These are phyloP conservation scores for Saturnia japonica DNA, from an alignment of 2,888 invertebrate species.

Conservation along the genomic window DNA sequence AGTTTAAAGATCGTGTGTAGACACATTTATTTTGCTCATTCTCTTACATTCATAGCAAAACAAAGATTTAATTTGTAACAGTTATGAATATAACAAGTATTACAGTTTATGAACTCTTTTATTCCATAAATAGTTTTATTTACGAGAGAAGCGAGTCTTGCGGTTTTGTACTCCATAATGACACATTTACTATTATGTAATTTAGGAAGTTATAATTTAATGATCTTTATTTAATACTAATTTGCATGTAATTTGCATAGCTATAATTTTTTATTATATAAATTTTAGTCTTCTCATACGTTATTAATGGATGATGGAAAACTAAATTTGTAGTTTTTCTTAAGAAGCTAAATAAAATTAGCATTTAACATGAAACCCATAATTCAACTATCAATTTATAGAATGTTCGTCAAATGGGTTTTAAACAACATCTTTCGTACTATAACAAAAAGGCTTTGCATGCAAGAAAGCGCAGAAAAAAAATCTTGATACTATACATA, in stretches of 20 bases:
- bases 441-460: not conserved
- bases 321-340: not conserved
- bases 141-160: not conserved
- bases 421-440: not conserved
- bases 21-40: no score
- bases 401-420: not conserved
- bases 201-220: not conserved
- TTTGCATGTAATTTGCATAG: not conserved
- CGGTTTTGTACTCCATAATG: not conserved
- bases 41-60: no score
- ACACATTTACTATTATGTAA: not conserved
- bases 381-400: not conserved
- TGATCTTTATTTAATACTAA: not conserved
- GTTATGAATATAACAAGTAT: no score
- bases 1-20: no score
- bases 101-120: no score
- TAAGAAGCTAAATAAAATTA: not conserved
- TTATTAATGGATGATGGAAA: no score
- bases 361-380: not conserved
- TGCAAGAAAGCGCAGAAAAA: not conserved
- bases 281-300: no score
- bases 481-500: not conserved
- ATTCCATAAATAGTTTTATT: no score
- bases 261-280: not conserved
- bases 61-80: no score